Base-by-base conservation (phyloP, 2,888 invertebrate genomes). In the Phasia obesa region DNA sequence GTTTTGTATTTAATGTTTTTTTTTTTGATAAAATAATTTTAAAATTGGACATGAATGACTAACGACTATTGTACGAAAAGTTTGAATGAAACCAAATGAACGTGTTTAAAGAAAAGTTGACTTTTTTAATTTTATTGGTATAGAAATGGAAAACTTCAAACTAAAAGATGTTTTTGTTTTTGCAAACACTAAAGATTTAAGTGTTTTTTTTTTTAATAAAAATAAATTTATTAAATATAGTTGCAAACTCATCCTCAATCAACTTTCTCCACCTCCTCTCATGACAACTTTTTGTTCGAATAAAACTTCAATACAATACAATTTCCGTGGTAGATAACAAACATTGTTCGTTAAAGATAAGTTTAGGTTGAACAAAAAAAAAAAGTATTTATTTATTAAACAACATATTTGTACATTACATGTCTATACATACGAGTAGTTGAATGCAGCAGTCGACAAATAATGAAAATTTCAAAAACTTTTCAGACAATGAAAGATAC, bases 291-390 rank as follows among this genome's bases (percentile, higher is more conserved):
- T 31, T 25, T 65, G 9, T 38, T 53, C 4, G 27, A 23, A 17
- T 44, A 13, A 42, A 64, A 62, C 44, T 42, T 44, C 21, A 64
- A 64, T 55, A 44, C 73, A 83, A 79, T 67, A 67, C 59, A 65
- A 83, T 75, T 75, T 79, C 78, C 82, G 78, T 71, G 65, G 78
- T 70, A 79, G 82, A 83, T 78, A 67, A 60, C 55, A 65, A 59
- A 73, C 73, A 73, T 79, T 59, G 60, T 69, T 62, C 31, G 53
- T 77, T 44, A 57, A 53, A 73, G 65, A 73, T 79, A 73, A 64
- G 64, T 73, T 73, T 67, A 73, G 73, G 42, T 79, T 73, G 53
- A 67, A 73, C 4, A 15, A 47, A 35, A 17, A 6, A 35, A 55
- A 31, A 42, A 19, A 44, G n/a, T 55, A 44, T 21, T 70, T 21